phyloP scores from a whole-genome alignment of 2,888 invertebrate genomes.

The Clepsis dumicolana region DNA sequence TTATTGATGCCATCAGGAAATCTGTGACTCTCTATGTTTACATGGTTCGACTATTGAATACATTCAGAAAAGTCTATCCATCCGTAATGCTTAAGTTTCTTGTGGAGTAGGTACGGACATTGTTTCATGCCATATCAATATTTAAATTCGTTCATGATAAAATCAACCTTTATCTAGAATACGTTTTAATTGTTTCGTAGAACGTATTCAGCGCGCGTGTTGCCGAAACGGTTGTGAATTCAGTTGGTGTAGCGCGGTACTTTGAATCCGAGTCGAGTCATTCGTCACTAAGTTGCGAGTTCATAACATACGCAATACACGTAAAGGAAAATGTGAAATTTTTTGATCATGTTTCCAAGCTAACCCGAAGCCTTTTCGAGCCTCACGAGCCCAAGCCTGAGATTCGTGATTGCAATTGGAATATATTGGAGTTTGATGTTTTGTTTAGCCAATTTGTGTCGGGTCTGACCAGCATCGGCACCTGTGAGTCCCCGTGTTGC shows the following conservation, averaged over 20 bases:
- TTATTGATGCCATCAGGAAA: slow-evolving; percentile 43
- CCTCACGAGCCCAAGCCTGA: too few relatives aligned
- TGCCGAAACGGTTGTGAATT: slow-evolving; percentile 58
- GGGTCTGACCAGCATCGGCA: not conserved
- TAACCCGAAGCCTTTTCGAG: not conserved
- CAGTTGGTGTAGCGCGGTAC: slow-evolving; percentile 52
- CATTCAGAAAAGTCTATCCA: slow-evolving; percentile 2
- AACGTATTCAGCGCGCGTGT: slow-evolving; percentile 55
- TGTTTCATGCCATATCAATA: slow-evolving; percentile 10
- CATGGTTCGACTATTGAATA: slow-evolving; percentile 16
- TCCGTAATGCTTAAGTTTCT: not conserved
- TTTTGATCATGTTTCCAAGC: slow-evolving; percentile 33
- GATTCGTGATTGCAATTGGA: not conserved
- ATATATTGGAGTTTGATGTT: not conserved
- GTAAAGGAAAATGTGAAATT: slow-evolving; percentile 38
- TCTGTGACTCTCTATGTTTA: slow-evolving; percentile 18
- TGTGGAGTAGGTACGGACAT: not conserved
- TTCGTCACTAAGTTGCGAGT: slow-evolving; percentile 57
- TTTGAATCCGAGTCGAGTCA: slow-evolving; percentile 53
- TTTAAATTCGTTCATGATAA: slow-evolving; percentile 43
- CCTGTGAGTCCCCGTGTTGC: too few relatives aligned
- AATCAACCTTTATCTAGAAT: slow-evolving; percentile 46
- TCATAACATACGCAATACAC: slow-evolving; percentile 49
- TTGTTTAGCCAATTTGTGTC: not conserved
- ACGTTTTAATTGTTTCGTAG: slow-evolving; percentile 44